phyloP scores from a whole-genome alignment of 1,140 invertebrate species.

The Drosophila pruinosa region DNA sequence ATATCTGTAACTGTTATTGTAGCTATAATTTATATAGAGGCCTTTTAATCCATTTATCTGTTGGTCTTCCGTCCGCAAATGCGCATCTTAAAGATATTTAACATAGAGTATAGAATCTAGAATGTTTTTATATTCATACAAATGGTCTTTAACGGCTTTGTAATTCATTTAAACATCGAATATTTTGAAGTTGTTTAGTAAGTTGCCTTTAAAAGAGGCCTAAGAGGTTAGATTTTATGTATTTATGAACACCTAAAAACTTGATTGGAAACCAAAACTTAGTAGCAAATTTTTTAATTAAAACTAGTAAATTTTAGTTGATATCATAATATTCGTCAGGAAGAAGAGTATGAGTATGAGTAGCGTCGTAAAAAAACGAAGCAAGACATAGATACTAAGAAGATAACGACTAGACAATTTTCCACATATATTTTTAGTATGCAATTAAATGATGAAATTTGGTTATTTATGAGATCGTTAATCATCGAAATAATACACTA shows the following conservation, averaged over 20 bases:
- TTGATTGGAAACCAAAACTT: too few relatives aligned
- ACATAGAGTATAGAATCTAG: not conserved
- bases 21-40: not conserved
- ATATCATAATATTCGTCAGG: not conserved
- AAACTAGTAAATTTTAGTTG: not conserved
- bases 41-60: not conserved
- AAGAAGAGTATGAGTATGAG: not conserved
- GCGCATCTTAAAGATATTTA: not conserved
- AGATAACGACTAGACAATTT: not conserved
- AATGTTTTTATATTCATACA: too few relatives aligned
- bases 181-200: not conserved
- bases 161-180: not conserved
- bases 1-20: not conserved
- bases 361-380: not conserved
- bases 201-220: not conserved
- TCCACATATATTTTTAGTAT: not conserved
- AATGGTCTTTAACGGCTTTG: not conserved
- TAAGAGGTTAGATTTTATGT: not conserved
- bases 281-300: too few relatives aligned
- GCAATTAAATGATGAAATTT: not conserved
- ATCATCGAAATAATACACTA: not conserved
- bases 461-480: not conserved
- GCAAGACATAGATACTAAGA: not conserved
- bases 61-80: not conserved
- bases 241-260: too few relatives aligned